Evolutionary conservation across 1,140 invertebrate genomes (phyloP).

Genomic region (Tetramorium alpestre): DNA sequence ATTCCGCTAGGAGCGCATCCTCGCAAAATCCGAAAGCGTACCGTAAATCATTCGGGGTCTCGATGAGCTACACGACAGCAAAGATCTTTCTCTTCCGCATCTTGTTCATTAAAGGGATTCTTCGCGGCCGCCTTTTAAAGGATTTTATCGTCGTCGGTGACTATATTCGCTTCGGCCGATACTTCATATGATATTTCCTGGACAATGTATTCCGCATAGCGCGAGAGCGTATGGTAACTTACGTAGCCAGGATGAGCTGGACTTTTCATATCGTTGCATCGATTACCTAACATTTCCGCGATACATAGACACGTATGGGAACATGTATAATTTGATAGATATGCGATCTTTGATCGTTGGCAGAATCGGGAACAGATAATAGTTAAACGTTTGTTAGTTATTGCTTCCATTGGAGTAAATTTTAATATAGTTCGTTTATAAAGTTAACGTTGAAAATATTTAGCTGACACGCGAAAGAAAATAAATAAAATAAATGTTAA

Average conservation of each 20-base stretch:
- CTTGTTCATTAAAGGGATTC: constrained; percentile 42
- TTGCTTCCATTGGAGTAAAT: not conserved
- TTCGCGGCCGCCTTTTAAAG: not conserved
- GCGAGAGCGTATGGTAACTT: not conserved
- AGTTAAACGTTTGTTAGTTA: not conserved
- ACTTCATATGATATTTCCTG: constrained; percentile 2
- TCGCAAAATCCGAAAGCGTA: constrained; percentile 51
- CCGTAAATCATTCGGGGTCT: constrained; percentile 55
- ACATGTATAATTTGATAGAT: constrained; percentile 1
- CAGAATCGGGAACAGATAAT: not conserved
- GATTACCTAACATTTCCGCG: constrained; percentile 35
- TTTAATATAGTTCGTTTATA: not conserved
- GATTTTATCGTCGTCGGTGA: not conserved
- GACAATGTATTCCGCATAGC: constrained; percentile 12
- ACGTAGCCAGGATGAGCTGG: constrained; percentile 1
- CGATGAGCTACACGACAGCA: constrained; percentile 1
- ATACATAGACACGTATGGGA: not conserved
- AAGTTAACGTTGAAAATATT: not conserved
- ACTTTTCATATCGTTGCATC: not conserved
- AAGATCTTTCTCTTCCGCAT: constrained; percentile 36
- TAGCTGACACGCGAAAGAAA: not conserved
- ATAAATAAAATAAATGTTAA: not conserved
- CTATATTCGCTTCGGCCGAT: not conserved
- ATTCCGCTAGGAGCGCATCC: constrained; percentile 32
- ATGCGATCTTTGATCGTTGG: not conserved